phyloP scores from a whole-genome alignment of 2,113 vertebrate species.

The Panthera leo region DNA sequence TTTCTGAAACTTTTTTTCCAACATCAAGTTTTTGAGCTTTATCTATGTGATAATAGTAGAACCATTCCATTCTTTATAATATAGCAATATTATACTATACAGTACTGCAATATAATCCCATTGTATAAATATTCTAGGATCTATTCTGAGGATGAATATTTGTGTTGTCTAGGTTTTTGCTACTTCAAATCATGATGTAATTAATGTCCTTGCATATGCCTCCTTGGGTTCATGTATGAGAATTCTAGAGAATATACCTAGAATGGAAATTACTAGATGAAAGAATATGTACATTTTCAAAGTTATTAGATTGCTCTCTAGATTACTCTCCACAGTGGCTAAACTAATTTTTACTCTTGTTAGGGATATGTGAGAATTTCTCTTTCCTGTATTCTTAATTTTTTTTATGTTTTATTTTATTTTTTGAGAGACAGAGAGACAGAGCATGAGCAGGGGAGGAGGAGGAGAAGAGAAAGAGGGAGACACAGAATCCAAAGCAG shows the following conservation, averaged over 20 bases:
- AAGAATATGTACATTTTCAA: not conserved
- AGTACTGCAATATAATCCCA: not conserved
- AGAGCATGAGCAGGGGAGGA: too few relatives aligned
- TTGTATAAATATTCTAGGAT: not conserved
- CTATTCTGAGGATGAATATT: not conserved
- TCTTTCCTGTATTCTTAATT: not conserved
- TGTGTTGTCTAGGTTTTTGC: not conserved
- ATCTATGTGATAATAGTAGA: not conserved
- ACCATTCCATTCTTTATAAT: slow-evolving; percentile 8
- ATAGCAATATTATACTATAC: not conserved
- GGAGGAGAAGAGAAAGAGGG: too few relatives aligned
- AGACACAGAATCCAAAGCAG: too few relatives aligned
- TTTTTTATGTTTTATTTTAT: too few relatives aligned
- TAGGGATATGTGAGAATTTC: not conserved
- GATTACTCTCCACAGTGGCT: not conserved
- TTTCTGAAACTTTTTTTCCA: not conserved
- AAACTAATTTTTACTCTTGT: slow-evolving; percentile 20
- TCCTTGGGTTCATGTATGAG: not conserved
- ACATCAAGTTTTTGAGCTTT: slow-evolving; percentile 7
- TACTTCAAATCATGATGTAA: slow-evolving; percentile 4
- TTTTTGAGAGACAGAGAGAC: too few relatives aligned
- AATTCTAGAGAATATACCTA: not conserved
- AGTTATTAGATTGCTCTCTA: not conserved
- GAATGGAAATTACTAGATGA: not conserved
- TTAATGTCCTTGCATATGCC: not conserved